Conservation (phyloP, 2,797 vertebrate genomes). For the Oreochromis grahami region DNA sequence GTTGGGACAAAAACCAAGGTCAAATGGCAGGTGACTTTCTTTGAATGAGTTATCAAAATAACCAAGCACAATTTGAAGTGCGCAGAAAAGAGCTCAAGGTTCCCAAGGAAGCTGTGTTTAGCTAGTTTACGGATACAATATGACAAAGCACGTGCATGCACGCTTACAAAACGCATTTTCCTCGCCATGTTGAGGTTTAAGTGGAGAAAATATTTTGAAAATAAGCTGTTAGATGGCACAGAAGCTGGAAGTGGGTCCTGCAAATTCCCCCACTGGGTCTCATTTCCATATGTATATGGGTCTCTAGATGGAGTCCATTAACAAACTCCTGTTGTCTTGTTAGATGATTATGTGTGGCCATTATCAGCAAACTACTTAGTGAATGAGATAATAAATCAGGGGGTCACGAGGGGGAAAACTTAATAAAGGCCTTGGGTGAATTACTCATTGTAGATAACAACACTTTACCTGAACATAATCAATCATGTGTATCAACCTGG, state of each 20-base stretch:
- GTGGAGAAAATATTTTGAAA: not conserved
- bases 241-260: not conserved
- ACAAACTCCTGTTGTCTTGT: conserved; percentile 37
- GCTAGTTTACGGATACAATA: not conserved
- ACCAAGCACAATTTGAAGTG: not conserved
- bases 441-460: not conserved
- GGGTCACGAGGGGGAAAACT: not conserved
- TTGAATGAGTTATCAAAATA: conserved; percentile 21
- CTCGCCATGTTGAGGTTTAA: not conserved
- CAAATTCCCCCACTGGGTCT: conserved; percentile 36
- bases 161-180: not conserved
- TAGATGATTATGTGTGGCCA: conserved; percentile 11
- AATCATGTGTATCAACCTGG: not conserved
- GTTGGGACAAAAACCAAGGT: conserved; percentile 25
- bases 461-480: not conserved
- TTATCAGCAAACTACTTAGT: conserved; percentile 24
- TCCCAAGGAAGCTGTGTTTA: not conserved
- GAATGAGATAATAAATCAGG: conserved; percentile 10
- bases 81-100: not conserved
- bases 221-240: not conserved
- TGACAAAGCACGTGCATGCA: not conserved
- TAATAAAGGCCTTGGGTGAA: not conserved
- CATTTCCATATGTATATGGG: conserved; percentile 49
- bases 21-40: conserved; percentile 39
- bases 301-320: conserved; percentile 47